Evolutionary conservation across 2,888 invertebrate species (phyloP).

Genomic region (Chromoteleia sp.): DNA sequence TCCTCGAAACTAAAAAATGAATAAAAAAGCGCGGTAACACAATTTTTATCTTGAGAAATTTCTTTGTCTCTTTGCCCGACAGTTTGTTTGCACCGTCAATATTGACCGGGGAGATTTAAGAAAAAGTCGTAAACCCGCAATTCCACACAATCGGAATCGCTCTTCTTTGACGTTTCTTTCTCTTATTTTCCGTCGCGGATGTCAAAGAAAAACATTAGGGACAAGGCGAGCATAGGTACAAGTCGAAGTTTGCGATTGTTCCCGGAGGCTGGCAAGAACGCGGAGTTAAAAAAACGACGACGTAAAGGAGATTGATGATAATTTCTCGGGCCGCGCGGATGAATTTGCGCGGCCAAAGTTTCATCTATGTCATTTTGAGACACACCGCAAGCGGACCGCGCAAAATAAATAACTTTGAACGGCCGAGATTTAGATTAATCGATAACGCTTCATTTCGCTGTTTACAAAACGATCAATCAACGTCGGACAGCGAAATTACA

Average conservation of each 20-base stretch:
- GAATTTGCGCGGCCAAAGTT: slow-evolving; percentile 4
- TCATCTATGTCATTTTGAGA: slow-evolving; percentile 12
- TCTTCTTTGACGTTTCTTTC: background rate
- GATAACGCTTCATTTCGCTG: slow-evolving; percentile 24
- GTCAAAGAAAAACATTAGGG: slow-evolving; percentile 22
- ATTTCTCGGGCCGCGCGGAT: slow-evolving; percentile 12
- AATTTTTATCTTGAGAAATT: slow-evolving; percentile 34
- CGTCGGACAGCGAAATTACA: slow-evolving; percentile 9
- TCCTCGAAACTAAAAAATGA: too few relatives aligned
- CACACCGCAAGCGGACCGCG: background rate
- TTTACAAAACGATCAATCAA: slow-evolving; percentile 17
- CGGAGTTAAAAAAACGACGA: slow-evolving; percentile 13
- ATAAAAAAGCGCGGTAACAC: slow-evolving; percentile 20
- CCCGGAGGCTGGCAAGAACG: too few relatives aligned
- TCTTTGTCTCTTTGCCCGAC: slow-evolving; percentile 24
- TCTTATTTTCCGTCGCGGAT: background rate
- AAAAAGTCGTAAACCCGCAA: slow-evolving; percentile 22
- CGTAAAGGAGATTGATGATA: slow-evolving; percentile 49
- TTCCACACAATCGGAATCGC: background rate
- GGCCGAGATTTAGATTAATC: slow-evolving; percentile 25
- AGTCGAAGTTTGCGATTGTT: too few relatives aligned
- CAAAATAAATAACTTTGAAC: slow-evolving; percentile 17
- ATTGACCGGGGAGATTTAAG: slow-evolving; percentile 34
- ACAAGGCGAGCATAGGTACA: too few relatives aligned
- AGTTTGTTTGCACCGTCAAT: slow-evolving; percentile 46